Conservation (phyloP, 2,888 invertebrate species). For the Bedellia somnulentella region DNA sequence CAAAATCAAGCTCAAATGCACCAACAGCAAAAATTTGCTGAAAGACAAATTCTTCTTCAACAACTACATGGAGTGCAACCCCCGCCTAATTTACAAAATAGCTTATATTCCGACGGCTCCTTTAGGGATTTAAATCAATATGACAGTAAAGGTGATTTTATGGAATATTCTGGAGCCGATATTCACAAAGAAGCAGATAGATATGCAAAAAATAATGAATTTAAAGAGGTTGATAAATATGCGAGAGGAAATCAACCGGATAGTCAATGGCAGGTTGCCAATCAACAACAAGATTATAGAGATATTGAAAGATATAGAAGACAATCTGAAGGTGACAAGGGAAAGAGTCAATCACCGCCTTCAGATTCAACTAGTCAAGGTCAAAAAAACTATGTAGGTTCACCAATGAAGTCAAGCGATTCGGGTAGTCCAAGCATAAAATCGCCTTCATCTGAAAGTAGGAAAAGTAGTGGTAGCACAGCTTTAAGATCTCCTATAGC, state of each 20-base stretch:
- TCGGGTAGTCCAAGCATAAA: slow-evolving; percentile 48
- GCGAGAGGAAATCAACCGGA: slow-evolving; percentile 32
- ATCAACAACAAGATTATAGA: slow-evolving; percentile 30
- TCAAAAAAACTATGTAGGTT: slow-evolving; percentile 34
- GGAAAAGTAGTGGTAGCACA: slow-evolving; percentile 55
- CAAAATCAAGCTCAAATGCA: slow-evolving; percentile 66
- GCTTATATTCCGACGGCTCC: slow-evolving; percentile 48
- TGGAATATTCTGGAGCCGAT: slow-evolving; percentile 38
- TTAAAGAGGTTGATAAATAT: slow-evolving; percentile 37
- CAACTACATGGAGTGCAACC: slow-evolving; percentile 61
- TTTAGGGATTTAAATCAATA: slow-evolving; percentile 49
- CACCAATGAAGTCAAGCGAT: slow-evolving; percentile 53
- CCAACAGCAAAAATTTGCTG: slow-evolving; percentile 66
- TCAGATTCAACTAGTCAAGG: slow-evolving; percentile 30
- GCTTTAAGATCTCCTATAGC: slow-evolving; percentile 80
- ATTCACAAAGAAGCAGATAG: slow-evolving; percentile 40
- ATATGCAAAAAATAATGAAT: slow-evolving; percentile 40
- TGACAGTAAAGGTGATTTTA: slow-evolving; percentile 46
- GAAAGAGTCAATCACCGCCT: slow-evolving; percentile 32
- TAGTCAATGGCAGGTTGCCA: slow-evolving; percentile 39
- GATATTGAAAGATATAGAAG: slow-evolving; percentile 33
- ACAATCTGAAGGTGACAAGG: slow-evolving; percentile 29
- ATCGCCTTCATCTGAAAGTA: slow-evolving; percentile 51
- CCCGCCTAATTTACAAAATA: slow-evolving; percentile 49
- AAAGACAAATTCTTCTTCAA: slow-evolving; percentile 63